Base-by-base conservation (phyloP, 1,140 invertebrate species). In the Caenorhabditis brenneri region DNA sequence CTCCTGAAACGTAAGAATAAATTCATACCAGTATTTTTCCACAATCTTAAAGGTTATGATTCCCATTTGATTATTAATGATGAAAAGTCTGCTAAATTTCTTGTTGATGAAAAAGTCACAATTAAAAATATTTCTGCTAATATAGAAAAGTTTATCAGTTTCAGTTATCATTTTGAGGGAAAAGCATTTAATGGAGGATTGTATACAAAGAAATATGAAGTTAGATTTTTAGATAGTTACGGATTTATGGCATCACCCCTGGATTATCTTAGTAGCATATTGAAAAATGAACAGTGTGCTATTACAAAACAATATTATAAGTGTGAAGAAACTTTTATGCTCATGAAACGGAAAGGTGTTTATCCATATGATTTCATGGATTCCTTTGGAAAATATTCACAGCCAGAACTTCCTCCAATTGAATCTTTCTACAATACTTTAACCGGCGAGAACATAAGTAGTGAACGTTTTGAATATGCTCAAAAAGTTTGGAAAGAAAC, bases 321-420 rank as follows among this genome's bases (percentile, higher is more conserved):
- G 24, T 22, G 58, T 58, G 82, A 80, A 7, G 12, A 84, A 7
- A 16, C 15, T 3, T 84, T 84, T 24, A 12, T 86, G 27, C 49
- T 87, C n/a, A n/a, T 89, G 19, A 48, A 83, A 6, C 74, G 82
- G 15, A 91, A 90, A 84, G 87, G 88, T 19, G 84, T 89, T 24
- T 90, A 88, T 65, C 88, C 88, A n/a, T 90, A 90, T 85, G 88
- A 89, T 29, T 89, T 88, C 78, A 86, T 89, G 46, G 85, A 88
- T 78, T 74, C 58, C 1, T 79, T 79, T 24, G 80, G 87, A 10
- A 88, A 84, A 82, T 89, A 88, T 80, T 33, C 88, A 31, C 86
- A 90, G 55, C 84, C 53, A 24, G 4, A 80, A 29, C 80, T 90
- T 33, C 90, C 91, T 0, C 49, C 69, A 9, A 87, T 83, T 39